These are phyloP conservation scores for Leptodactylus fuscus DNA, from an alignment of 2,113 vertebrate species.

Conservation along the genomic window DNA sequence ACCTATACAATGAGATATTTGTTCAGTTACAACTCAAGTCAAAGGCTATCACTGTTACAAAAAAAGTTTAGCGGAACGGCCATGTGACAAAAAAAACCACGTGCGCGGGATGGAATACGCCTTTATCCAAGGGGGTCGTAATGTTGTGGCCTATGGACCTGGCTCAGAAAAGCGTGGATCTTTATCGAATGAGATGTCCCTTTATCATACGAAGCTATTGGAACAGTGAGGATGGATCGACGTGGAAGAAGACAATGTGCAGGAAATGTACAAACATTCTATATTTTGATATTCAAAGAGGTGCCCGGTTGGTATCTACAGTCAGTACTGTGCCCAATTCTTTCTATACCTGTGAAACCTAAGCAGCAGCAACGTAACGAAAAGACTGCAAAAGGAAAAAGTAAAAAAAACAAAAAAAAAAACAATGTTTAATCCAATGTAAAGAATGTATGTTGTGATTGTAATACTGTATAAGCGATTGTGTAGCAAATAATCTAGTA, in stretches of 20 bases:
- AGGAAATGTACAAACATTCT: neutral
- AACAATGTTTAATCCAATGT: slow-evolving; percentile 29
- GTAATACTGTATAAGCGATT: slow-evolving; percentile 57
- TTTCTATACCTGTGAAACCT: slow-evolving; percentile 24
- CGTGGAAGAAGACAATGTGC: neutral
- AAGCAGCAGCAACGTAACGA: neutral
- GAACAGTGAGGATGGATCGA: neutral
- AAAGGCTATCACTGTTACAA: slow-evolving; percentile 17
- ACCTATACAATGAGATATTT: neutral
- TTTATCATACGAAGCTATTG: neutral
- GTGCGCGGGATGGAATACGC: neutral
- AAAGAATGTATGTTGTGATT: slow-evolving; percentile 53
- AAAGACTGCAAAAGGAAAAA: neutral
- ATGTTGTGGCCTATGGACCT: neutral
- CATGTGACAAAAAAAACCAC: too few relatives aligned
- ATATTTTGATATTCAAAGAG: slow-evolving; percentile 19
- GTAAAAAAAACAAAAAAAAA: slow-evolving; percentile 14
- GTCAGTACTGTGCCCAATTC: slow-evolving; percentile 2
- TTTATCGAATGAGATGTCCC: neutral
- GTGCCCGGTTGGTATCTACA: neutral
- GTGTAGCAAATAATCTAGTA: slow-evolving; percentile 63
- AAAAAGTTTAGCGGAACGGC: neutral
- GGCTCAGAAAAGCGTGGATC: neutral
- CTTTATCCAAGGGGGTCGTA: neutral
- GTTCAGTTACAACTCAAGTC: neutral